Evolutionary conservation across 2,113 vertebrate species (phyloP), one percentile per base, ranked within the genome.

Genomic region (Scytalopus superciliaris): DNA sequence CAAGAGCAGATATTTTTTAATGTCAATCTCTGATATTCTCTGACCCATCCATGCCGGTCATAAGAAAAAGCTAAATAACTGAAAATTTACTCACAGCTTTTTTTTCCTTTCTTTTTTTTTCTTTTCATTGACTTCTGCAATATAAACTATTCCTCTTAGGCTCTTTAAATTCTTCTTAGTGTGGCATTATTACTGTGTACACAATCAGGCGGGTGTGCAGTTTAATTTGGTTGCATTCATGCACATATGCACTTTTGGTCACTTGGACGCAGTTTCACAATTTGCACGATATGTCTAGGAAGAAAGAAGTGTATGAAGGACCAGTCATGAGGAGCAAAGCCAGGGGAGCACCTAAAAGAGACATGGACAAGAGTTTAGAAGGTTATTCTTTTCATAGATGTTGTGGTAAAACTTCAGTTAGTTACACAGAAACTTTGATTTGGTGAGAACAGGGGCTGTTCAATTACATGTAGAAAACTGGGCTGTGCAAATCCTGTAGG

Each of bases 41-140:
- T 92, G n/a, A 82, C 31, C 40, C 35, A 47, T 64, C 64, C 31
- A 88, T 73, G 8, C 11, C 59, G 83, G 23, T 56, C 30, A 73
- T 56, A 93, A 87, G 31, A 49, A 44, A 89, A 89, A 92, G 14
- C 33, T 79, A 93, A 96, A 91, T 75, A 91, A 86, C 8, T 50
- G 45, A 66, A 77, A 62, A 75, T 55, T 64, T 94, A 53, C n/a
- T 67, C 5, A 35, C 23, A 19, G 0, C 4, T 3, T 53, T 50
- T 57, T 44, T 68, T 42, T 10, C 6, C 25, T 30, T 40, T 5
- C 18, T 39, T 8, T 9, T 12, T 22, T 7, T 31, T 66, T 33
- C 9, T 28, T 55, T 33, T 31, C n/a, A 73, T 67, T 93, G 64
- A 91, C 50, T 85, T 84, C 14, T 57, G 37, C 39, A 75, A 77